Evolutionary conservation across 1,140 invertebrate species (phyloP).

Genomic region (Uloborus diversus): DNA sequence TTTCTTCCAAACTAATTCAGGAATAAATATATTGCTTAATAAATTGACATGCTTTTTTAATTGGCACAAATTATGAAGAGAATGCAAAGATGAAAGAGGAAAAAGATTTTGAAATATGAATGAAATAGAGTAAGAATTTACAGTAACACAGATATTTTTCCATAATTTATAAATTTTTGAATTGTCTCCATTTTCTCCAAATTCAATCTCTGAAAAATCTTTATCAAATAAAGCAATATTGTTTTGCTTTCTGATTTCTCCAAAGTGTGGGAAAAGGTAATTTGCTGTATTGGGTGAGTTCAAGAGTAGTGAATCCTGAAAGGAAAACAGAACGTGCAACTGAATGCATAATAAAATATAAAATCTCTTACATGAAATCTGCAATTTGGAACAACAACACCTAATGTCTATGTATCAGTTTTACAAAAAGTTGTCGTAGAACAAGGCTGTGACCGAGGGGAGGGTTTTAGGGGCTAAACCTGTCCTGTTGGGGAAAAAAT

Average conservation of each 20-base stretch:
- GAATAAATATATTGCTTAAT: conserved; percentile 10
- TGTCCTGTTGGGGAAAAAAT: too few relatives aligned
- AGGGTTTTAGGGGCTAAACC: too few relatives aligned
- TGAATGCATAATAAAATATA: too few relatives aligned
- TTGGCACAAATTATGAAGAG: conserved; percentile 6
- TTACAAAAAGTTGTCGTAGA: too few relatives aligned
- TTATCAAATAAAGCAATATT: not conserved
- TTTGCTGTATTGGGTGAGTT: not conserved
- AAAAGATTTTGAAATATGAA: not conserved
- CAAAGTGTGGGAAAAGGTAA: conserved; percentile 31
- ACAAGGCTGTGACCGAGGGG: too few relatives aligned
- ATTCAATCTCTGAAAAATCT: not conserved
- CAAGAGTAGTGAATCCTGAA: not conserved
- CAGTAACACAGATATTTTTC: conserved; percentile 22
- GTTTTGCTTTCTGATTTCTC: conserved; percentile 35
- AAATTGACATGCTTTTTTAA: conserved; percentile 3
- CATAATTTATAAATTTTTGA: conserved; percentile 6
- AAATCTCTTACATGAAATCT: too few relatives aligned
- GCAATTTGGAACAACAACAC: too few relatives aligned
- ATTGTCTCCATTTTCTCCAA: not conserved
- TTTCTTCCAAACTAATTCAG: conserved; percentile 33
- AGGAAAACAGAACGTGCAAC: conserved; percentile 11
- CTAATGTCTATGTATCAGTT: too few relatives aligned
- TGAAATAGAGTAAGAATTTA: conserved; percentile 3
- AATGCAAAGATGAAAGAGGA: not conserved